Evolutionary conservation across 2,113 vertebrate species (phyloP), one percentile per base, ranked within the genome.

Genomic region (Pampusana beccarii): DNA sequence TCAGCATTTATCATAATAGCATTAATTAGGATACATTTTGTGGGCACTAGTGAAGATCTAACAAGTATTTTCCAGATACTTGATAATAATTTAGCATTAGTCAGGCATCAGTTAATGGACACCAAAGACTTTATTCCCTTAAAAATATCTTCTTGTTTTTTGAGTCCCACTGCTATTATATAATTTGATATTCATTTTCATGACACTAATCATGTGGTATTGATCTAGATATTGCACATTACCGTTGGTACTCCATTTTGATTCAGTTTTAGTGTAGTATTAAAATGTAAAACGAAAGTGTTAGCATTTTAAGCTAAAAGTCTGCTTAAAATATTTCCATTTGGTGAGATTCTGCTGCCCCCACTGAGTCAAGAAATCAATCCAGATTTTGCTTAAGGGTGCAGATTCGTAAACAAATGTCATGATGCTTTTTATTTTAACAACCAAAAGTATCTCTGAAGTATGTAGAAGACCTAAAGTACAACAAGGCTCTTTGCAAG

Each of bases 61-160:
- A 92, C 90, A 93, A 97, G 88, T 92, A 90, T 97, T 97, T 97
- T 94, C 70, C 93, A 96, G 93, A 96, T 96, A 94, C 79, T 96
- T 97, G 80, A 95, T 94, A 80, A 91, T 96, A 95, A 89, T 94
- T 97, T 92, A 96, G 75, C 92, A 81, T 96, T 96, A 97, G 96
- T 96, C 96, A 96, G 93, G 70, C 85, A 96, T 71, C 57, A 97
- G 93, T 96, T 98, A 98, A 98, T 97, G 96, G 95, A 94, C 80
- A 94, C 11, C 69, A 89, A 94, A 64, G 18, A 79, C 56, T 96
- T 96, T 96, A 94, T 94, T 93, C 80, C 53, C 81, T 94, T 73
- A 77, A 86, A 93, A 88, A 81, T 53, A 18, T 29, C 13, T 58
- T 74, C 51, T 53, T 79, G 74, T 95, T 96, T 96, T 89, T 86